Conservation (phyloP, 2,888 invertebrate genomes). For the Bombyx huttoni region DNA sequence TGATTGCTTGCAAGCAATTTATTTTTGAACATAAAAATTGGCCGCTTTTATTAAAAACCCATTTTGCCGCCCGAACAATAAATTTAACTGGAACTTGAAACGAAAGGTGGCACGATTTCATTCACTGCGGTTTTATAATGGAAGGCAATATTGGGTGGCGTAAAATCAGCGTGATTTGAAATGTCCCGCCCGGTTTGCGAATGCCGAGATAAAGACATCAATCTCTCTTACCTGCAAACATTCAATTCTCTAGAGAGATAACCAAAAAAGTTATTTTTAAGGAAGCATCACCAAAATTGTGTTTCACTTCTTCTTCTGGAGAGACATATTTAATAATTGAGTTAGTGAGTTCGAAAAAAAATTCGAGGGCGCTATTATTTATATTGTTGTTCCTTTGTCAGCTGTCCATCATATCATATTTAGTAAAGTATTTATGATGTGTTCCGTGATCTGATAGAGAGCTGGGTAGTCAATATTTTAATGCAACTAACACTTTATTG, state of each 20-base stretch:
- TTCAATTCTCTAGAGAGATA: conserved; percentile 36
- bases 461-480: no score
- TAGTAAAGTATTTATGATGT: no score
- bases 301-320: conserved; percentile 15
- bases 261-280: conserved; percentile 25
- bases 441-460: no score
- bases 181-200: conserved; percentile 34
- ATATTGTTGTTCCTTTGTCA: no score
- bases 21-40: neutral
- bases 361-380: no score
- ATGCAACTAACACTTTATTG: no score
- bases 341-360: neutral
- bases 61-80: neutral
- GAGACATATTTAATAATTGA: neutral
- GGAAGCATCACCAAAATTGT: conserved; percentile 22
- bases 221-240: conserved; percentile 45
- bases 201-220: conserved; percentile 43
- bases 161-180: conserved; percentile 30
- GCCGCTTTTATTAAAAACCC: neutral
- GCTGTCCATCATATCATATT: no score
- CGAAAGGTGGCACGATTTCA: neutral
- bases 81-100: neutral
- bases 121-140: neutral
- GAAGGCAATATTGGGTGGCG: conserved; percentile 7
- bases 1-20: conserved; percentile 1